Evolutionary conservation across 1,140 invertebrate species (phyloP), one percentile per base, ranked within the genome.

Genomic region (Tyrophagus putrescentiae): DNA sequence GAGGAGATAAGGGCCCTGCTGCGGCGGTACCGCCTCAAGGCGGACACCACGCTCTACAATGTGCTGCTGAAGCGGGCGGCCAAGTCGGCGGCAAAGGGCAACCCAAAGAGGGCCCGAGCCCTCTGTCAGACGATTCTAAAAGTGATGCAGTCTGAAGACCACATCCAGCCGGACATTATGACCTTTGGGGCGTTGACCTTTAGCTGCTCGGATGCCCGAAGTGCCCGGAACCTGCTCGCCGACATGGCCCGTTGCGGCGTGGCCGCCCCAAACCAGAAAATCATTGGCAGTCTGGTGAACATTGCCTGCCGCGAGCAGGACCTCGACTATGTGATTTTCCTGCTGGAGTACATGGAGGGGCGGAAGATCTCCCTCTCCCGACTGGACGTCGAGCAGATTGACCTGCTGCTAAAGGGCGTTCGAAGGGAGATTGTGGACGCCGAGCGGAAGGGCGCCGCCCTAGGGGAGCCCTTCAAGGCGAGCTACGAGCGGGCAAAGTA

Each of bases 171-270:
- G 4, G 80, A 92, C 71, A 76, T 89, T 60, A 75, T 87, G 44
- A 91, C 89, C 0, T 93, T 84, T 76, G 88, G 87, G 29, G 79
- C 83, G 1, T 70, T 93, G n/a, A 83, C 89, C 3, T 67, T 90
- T 58, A 77, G 81, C 4, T 93, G 88, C 72, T 70, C 69, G 61
- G 80, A 70, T 5, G 73, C 75, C 59, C 70, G 75, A 25, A 73
- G 80, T 64, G 82, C 79, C 21, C 68, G 72, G 52, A 68, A 78
- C 41, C 75, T 92, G 16, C 57, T 92, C 3, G 66, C 74, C 23
- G 77, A 83, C 68, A 85, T 92, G 79, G 74, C 81, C 73, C 34
- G 75, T 76, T 42, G 13, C 33, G 77, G 78, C 64, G 77, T 68
- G 66, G 78, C 77, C 60, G 73, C 85, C 42, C n/a, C n/a, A n/a